Conservation (phyloP, 1,140 invertebrate species). For the Drosophila rhopaloa region DNA sequence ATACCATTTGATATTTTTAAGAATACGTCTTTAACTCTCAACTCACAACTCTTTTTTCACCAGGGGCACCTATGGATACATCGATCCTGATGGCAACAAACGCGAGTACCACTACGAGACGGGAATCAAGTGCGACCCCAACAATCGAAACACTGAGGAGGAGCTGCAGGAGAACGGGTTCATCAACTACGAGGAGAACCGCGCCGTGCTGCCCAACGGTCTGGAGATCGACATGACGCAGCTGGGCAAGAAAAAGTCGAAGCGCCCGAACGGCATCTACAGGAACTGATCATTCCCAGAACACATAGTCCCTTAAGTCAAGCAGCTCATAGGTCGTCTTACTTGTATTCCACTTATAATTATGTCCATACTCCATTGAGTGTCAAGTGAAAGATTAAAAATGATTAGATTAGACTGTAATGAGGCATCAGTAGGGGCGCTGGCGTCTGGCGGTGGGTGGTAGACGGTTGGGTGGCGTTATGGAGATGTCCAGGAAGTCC, state of each 20-base stretch:
- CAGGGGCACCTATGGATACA: slow-evolving; percentile 92
- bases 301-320: slow-evolving; percentile 61
- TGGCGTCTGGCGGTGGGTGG: slow-evolving; percentile 88
- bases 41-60: background rate
- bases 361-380: slow-evolving; percentile 70
- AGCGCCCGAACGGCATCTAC: slow-evolving; percentile 86
- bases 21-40: too few species aligned
- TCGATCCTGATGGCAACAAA: slow-evolving; percentile 91
- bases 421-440: slow-evolving; percentile 77
- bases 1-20: too few species aligned
- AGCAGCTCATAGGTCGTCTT: slow-evolving; percentile 61
- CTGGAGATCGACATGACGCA: slow-evolving; percentile 88
- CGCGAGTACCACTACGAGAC: slow-evolving; percentile 90
- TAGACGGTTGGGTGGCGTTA: slow-evolving; percentile 94
- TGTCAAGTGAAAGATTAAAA: slow-evolving; percentile 67
- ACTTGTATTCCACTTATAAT: slow-evolving; percentile 74
- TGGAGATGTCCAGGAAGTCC: slow-evolving; percentile 98
- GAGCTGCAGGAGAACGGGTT: slow-evolving; percentile 89
- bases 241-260: slow-evolving; percentile 89
- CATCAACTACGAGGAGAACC: slow-evolving; percentile 90
- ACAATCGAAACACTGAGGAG: slow-evolving; percentile 86
- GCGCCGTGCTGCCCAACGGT: slow-evolving; percentile 89
- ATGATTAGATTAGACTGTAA: slow-evolving; percentile 62
- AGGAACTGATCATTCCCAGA: slow-evolving; percentile 54
- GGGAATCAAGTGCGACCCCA: slow-evolving; percentile 88